Evolutionary conservation across 2,113 vertebrate species (phyloP), one percentile per base, ranked within the genome.

Genomic region (Oryzias curvinotus): DNA sequence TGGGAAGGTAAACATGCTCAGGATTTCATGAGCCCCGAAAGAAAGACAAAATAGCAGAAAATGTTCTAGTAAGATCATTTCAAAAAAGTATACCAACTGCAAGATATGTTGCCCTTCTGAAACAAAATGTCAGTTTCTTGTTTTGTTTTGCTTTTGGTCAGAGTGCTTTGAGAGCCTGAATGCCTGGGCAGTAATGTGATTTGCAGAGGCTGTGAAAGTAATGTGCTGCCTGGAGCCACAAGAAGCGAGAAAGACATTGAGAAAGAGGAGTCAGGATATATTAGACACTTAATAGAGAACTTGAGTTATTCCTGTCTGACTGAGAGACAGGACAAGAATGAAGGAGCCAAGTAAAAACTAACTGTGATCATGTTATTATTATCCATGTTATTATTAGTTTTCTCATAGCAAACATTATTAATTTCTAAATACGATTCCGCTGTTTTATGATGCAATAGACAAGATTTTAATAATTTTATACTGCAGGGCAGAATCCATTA

Each of bases 401-500:
- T 59, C 4, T 16, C 28, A 12, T 2, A 36, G 74, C 0, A 18
- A 3, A 45, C 57, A 41, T 56, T 4, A 62, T 30, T 51, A 18
- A 16, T 50, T 51, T 57, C 21, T 16, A 51, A 2, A 45, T 2
- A 2, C 55, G 12, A 28, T 18, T 53, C 23, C 7, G 8, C 63
- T 3, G n/a, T 16, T 64, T 68, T 57, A 10, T 57, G 53, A 43
- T 59, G 53, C 18, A 16, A 21, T 50, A 69, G 51, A 10, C 5
- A 23, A 47, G 36, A 23, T 46, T 61, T 67, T 81, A 81, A 83
- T 84, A 72, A 50, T 67, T 45, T 63, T 4, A 46, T 41, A 56
- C 13, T 17, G 45, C 50, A 56, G 61, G 62, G 71, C 50, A 74
- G 28, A 73, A 42, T 77, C 65, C 50, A 86, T 85, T 87, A 87